Conservation (phyloP, 2,888 invertebrate species). For the Furcula furcula region DNA sequence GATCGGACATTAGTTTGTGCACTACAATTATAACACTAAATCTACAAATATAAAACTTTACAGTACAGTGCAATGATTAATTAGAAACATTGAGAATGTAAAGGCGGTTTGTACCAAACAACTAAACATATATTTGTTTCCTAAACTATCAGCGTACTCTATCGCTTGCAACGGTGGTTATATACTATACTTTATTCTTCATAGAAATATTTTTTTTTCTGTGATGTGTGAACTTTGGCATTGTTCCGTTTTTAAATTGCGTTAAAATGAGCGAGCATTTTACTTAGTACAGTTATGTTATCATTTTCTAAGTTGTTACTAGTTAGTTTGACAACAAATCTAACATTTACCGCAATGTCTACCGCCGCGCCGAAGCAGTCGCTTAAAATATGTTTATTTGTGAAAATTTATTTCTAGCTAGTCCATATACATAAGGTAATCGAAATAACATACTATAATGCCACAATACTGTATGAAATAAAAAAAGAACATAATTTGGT, state of each 20-base stretch:
- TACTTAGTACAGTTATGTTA: too few relatives aligned
- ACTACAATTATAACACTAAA: slow-evolving; percentile 58
- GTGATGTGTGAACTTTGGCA: slow-evolving; percentile 34
- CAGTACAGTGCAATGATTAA: slow-evolving; percentile 53
- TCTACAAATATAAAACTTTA: slow-evolving; percentile 60
- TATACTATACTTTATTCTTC: slow-evolving; percentile 10
- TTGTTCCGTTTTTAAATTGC: slow-evolving; percentile 11
- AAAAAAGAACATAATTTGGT: neutral
- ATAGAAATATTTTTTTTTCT: slow-evolving; percentile 20
- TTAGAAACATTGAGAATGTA: slow-evolving; percentile 37
- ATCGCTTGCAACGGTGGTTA: slow-evolving; percentile 27
- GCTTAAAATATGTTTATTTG: neutral
- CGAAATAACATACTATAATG: neutral
- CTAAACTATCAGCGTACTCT: slow-evolving; percentile 23
- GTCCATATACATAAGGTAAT: neutral
- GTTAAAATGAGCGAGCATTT: neutral
- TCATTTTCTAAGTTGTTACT: too few relatives aligned
- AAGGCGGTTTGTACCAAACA: slow-evolving; percentile 45
- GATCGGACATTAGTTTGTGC: slow-evolving; percentile 59
- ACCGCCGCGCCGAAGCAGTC: neutral
- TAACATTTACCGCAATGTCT: too few relatives aligned
- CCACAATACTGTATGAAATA: neutral
- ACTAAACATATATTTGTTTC: slow-evolving; percentile 31
- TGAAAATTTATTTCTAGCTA: neutral
- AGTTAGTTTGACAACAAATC: too few relatives aligned